Evolutionary conservation across 1,140 invertebrate genomes (phyloP).

Genomic region (Pissodes strobi): DNA sequence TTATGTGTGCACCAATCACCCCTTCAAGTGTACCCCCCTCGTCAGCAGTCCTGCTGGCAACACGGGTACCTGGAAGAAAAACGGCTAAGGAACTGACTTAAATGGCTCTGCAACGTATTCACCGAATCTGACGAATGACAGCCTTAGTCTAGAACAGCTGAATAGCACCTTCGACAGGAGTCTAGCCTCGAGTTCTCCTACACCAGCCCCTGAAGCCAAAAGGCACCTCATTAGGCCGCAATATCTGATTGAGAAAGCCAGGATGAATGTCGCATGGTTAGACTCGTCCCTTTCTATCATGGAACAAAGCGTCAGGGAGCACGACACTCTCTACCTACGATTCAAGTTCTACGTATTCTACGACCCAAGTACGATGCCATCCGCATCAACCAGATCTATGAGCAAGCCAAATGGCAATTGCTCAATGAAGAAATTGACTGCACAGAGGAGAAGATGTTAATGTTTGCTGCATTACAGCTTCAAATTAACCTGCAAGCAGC

Average conservation of each 20-base stretch:
- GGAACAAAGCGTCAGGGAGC: slow-evolving; percentile 96
- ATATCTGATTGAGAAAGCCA: slow-evolving; percentile 88
- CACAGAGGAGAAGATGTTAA: slow-evolving; percentile 98
- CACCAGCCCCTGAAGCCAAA: slow-evolving; percentile 76
- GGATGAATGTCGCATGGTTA: slow-evolving; percentile 97
- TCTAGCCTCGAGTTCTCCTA: slow-evolving; percentile 77
- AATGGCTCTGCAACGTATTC: slow-evolving; percentile 57
- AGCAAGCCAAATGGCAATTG: slow-evolving; percentile 98
- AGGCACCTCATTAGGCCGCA: slow-evolving; percentile 84
- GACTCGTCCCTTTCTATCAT: slow-evolving; percentile 97
- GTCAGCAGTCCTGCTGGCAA: slow-evolving; percentile 60
- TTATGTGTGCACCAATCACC: slow-evolving; percentile 72
- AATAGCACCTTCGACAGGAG: slow-evolving; percentile 73
- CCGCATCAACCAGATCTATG: slow-evolving; percentile 98
- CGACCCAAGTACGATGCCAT: slow-evolving; percentile 93
- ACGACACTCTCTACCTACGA: slow-evolving; percentile 82
- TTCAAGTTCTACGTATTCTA: slow-evolving; percentile 94
- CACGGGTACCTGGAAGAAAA: slow-evolving; percentile 66
- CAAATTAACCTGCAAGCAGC: too few relatives aligned
- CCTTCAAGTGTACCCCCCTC: slow-evolving; percentile 57
- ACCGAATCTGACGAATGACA: slow-evolving; percentile 61
- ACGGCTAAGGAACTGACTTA: slow-evolving; percentile 61
- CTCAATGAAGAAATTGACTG: slow-evolving; percentile 98
- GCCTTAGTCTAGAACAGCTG: slow-evolving; percentile 68
- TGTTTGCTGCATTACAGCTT: slow-evolving; percentile 97